Conservation (phyloP, 2,113 vertebrate species). For the Elephantulus edwardii region DNA sequence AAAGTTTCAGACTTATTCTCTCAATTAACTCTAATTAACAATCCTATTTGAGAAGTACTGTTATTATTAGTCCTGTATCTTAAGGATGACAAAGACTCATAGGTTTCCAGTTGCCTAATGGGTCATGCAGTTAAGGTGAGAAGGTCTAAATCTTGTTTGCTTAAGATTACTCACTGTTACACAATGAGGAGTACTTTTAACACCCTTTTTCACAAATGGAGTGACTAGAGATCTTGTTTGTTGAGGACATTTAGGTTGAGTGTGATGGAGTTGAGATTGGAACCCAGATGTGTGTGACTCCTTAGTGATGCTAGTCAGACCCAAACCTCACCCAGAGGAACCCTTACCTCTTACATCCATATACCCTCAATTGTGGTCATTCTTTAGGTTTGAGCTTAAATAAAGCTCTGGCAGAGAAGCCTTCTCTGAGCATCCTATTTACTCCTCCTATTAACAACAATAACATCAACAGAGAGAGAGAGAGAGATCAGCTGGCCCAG, state of each 20-base stretch:
- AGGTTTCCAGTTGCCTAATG: not conserved
- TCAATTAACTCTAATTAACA: constrained; percentile 40
- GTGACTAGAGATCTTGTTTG: constrained; percentile 18
- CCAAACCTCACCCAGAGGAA: not conserved
- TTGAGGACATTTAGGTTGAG: not conserved
- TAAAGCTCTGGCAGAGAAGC: constrained; percentile 4
- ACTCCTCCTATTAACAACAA: not conserved
- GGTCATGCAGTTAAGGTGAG: not conserved
- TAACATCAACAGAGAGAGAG: too few relatives aligned
- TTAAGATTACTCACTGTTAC: not conserved
- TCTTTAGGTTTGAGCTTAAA: not conserved
- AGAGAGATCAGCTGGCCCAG: too few relatives aligned
- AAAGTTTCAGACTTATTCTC: constrained; percentile 24
- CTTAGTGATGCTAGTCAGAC: not conserved
- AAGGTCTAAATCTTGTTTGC: not conserved
- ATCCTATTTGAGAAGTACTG: not conserved
- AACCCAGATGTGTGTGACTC: not conserved
- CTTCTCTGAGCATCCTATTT: not conserved
- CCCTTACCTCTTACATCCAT: not conserved
- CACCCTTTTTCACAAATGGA: constrained; percentile 14
- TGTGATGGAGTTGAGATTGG: not conserved
- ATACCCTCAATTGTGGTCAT: not conserved
- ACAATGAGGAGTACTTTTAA: not conserved
- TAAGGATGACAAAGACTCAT: constrained; percentile 32
- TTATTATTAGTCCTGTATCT: constrained; percentile 3